Base-by-base conservation (phyloP, 2,888 invertebrate species). In the Himalopsyche anomala region DNA sequence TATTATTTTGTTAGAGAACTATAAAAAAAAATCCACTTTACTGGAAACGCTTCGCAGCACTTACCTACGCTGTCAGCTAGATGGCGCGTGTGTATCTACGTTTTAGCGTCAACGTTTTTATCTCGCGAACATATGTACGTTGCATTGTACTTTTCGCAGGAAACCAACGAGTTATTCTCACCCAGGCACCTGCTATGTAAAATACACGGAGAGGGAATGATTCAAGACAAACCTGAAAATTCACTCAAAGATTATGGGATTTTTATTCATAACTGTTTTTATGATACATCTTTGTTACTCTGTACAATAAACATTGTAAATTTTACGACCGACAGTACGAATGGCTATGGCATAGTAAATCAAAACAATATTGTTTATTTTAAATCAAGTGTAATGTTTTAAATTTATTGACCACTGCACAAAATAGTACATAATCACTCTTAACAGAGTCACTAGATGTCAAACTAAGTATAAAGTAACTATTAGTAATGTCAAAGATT, bases 221-320 rank as follows among this genome's bases (percentile, higher is more conserved):
- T 86, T 86, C 87, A 84, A 84, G 84, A 84, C 74, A 79, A 79
- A 84, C 84, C 84, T 84, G 84, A 86, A 83, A 85, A 85, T 80
- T 82, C 79, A 69, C 83, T 81, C 84, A 82, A 82, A 83, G 82
- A 82, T 83, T 85, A 87, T 85, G 84, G 56, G 54, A 82, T 84
- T 86, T 85, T 86, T 85, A 87, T 87, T 87, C 87, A 87, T 87
- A 82, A 81, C 83, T 17, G 81, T 81, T 82, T 82, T 82, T 62
- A 82, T 62, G 81, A 62, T 62, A 6, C 11, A 62, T 62, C 2
- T 19, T 19, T 62, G 28, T 19, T 62, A 0, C 8, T 19, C 9
- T 19, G 9, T 9, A 62, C 11, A 62, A n/a, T 19, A 62, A 62
- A 62, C n/a, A 3, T 8, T 12, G 3, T 3, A 5, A n/a, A 62